Percentiles rank a stretch among this genome's conserved stretches.
phyloP scores from a whole-genome alignment of 2,113 vertebrate species.

The Spilogale gracilis region DNA sequence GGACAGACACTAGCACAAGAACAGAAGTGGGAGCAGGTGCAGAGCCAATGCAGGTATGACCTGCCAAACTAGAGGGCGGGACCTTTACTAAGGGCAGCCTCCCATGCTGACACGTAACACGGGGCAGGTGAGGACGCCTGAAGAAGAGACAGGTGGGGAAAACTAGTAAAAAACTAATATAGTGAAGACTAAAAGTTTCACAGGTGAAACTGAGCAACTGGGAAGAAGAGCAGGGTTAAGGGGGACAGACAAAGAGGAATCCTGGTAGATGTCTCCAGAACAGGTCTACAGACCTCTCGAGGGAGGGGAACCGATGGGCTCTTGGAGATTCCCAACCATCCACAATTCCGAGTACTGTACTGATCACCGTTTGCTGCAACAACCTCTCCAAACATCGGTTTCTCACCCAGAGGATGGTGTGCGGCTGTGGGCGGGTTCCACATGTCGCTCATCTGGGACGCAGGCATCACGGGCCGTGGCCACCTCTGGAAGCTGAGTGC shows the following conservation, averaged over 20 bases:
- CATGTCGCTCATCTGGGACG: background rate
- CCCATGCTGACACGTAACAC: fast-evolving
- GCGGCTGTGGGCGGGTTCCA: background rate
- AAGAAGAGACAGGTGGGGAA: background rate
- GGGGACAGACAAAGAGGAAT: background rate
- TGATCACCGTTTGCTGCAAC: background rate
- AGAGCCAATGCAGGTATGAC: background rate
- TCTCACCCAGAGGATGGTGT: background rate
- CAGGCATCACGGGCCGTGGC: background rate
- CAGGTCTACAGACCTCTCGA: background rate
- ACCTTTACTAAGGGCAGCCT: too few species aligned
- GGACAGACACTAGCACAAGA: background rate
- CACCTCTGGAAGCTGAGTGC: background rate
- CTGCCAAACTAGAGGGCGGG: background rate
- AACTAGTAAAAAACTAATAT: too few species aligned
- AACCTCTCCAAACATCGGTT: too few species aligned
- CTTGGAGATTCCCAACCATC: background rate
- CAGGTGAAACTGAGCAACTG: background rate
- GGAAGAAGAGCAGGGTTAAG: background rate
- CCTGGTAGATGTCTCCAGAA: background rate
- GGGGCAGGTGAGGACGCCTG: background rate
- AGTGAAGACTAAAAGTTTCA: background rate
- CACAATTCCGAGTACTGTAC: background rate
- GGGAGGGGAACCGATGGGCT: background rate
- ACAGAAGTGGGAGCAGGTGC: too few species aligned